Percentiles rank a stretch among this genome's conserved stretches.
Conservation (phyloP, 2,797 vertebrate species). For the Poeciliopsis paucimaculata region DNA sequence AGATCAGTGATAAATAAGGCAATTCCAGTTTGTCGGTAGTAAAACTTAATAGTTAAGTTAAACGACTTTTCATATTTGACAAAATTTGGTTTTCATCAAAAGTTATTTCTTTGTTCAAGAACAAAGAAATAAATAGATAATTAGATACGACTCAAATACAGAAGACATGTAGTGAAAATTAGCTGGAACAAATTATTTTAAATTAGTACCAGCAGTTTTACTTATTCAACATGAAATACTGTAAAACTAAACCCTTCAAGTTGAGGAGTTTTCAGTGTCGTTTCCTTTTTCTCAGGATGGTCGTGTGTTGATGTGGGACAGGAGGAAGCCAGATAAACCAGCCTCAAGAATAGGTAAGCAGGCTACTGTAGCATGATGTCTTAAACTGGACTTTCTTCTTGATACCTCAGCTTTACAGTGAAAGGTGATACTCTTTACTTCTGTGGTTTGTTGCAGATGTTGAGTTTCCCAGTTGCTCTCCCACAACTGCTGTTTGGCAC, state of each 20-base stretch:
- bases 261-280: slow-evolving; percentile 2
- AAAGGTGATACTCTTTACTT: background rate
- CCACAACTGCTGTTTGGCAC: slow-evolving; percentile 90
- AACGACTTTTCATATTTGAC: too few relatives aligned
- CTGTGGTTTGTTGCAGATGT: slow-evolving; percentile 69
- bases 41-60: too few relatives aligned
- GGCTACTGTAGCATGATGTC: background rate
- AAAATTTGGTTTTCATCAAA: background rate
- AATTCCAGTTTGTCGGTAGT: too few relatives aligned
- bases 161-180: background rate
- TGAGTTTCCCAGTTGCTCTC: slow-evolving; percentile 78
- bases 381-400: background rate
- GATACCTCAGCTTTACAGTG: background rate
- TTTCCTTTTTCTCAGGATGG: slow-evolving; percentile 80
- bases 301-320: slow-evolving; percentile 93
- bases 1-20: too few relatives aligned
- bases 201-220: background rate
- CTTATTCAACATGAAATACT: background rate
- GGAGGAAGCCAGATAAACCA: slow-evolving; percentile 90
- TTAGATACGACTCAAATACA: too few relatives aligned
- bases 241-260: background rate
- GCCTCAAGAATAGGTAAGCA: slow-evolving; percentile 88
- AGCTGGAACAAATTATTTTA: background rate
- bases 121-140: too few relatives aligned
- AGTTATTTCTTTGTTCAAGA: background rate